These are phyloP conservation scores for Psilopsiagon aurifrons DNA, from an alignment of 2,113 vertebrate species.

Conservation along the genomic window DNA sequence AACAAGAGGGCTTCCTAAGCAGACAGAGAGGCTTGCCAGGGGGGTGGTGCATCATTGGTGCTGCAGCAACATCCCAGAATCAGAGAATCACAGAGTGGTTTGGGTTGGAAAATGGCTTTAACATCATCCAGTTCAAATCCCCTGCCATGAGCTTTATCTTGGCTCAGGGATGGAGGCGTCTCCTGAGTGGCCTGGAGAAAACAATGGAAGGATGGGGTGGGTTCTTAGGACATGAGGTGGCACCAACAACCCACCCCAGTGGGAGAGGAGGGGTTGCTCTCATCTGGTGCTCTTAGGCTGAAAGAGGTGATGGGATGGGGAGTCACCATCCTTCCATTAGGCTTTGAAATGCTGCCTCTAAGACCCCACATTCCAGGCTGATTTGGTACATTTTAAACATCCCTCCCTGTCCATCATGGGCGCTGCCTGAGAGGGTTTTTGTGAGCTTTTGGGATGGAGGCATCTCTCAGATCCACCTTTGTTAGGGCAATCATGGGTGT, in stretches of 20 bases:
- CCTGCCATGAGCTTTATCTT: neutral
- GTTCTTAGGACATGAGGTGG: neutral
- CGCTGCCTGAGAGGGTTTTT: neutral
- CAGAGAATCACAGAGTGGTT: neutral
- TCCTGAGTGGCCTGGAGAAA: neutral
- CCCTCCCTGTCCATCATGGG: neutral
- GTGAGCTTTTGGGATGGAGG: neutral
- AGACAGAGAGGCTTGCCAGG: accelerated
- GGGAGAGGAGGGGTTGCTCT: neutral
- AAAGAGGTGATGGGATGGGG: accelerated
- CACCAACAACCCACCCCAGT: accelerated
- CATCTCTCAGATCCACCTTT: neutral
- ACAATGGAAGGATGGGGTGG: accelerated
- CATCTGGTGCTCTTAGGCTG: neutral
- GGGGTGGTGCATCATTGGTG: accelerated
- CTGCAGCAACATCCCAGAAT: neutral
- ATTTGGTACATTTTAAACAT: neutral
- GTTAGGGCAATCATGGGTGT: neutral
- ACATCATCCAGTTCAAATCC: neutral
- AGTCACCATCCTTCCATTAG: accelerated
- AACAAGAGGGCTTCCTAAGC: neutral
- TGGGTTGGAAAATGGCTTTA: neutral
- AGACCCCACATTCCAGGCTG: neutral
- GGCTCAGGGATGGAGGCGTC: neutral
- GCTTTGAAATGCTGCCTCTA: accelerated